Conservation (phyloP, 2,888 invertebrate species). For the Caenorhabditis japonica region DNA sequence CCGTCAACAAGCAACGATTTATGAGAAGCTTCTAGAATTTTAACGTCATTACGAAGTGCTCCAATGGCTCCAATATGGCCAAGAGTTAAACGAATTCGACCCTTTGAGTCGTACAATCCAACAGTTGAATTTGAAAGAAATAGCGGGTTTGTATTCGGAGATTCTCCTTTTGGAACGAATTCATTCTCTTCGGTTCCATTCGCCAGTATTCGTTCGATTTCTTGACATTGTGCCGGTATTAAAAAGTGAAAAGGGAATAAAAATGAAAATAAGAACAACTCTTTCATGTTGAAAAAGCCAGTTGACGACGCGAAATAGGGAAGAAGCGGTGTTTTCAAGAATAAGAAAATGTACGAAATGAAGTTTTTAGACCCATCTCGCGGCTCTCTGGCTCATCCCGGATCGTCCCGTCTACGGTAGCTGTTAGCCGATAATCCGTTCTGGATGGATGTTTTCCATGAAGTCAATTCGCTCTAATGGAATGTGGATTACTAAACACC, state of each 20-base stretch:
- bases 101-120: conserved; percentile 48
- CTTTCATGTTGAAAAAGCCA: conserved; percentile 8
- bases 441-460: conserved; percentile 16
- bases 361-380: background rate
- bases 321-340: too few relatives aligned
- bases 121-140: conserved; percentile 33
- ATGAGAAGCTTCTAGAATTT: conserved; percentile 70
- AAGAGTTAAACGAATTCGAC: conserved; percentile 62
- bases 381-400: conserved; percentile 26
- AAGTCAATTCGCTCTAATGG: conserved; percentile 37
- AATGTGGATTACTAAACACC: conserved; percentile 23
- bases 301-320: too few relatives aligned
- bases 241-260: conserved; percentile 3
- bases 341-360: conserved; percentile 27
- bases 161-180: conserved; percentile 11
- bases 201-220: conserved; percentile 41
- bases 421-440: conserved; percentile 32
- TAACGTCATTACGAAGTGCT: conserved; percentile 72
- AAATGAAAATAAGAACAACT: conserved; percentile 10
- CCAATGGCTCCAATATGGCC: conserved; percentile 75
- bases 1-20: conserved; percentile 69
- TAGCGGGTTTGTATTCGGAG: conserved; percentile 48
- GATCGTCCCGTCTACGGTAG: conserved; percentile 32
- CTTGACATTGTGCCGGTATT: conserved; percentile 16
- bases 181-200: conserved; percentile 40